Base-by-base conservation (phyloP, 2,888 invertebrate species). In the Lepidocyrtinus sp. region DNA sequence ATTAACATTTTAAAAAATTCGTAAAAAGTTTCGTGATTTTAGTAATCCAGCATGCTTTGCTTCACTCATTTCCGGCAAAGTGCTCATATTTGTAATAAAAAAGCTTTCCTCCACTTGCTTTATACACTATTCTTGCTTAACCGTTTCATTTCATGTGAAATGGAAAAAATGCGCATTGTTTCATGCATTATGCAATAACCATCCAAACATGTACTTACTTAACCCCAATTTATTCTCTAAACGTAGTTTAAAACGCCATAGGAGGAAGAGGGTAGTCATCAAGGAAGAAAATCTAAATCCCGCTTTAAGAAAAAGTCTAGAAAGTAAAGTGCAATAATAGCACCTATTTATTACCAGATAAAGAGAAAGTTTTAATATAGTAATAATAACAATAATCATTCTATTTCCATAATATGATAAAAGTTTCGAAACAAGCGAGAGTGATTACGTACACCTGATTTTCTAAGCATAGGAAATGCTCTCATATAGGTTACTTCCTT, bases 271-370 rank as follows among this genome's bases (percentile, higher is more conserved):
- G 5, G 17, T n/a, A n/a, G n/a, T n/a, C n/a, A n/a, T n/a, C n/a
- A n/a, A n/a, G n/a, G n/a, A n/a, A n/a, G n/a, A n/a, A n/a, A n/a
- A n/a, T n/a, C n/a, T n/a, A n/a, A n/a, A n/a, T n/a, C n/a, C n/a
- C n/a, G n/a, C n/a, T n/a, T n/a, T n/a, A n/a, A n/a, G n/a, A n/a
- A 17, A 50, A 12, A 50, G 50, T 50, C 17, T 50, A 2, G 17
- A 50, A 50, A 50, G 50, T n/a, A 12, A 50, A 50, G 17, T 17
- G 63, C 69, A n/a, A 50, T 63, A 63, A 63, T 63, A 72, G 25
- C 63, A 72, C 12, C 72, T 72, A 72, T 72, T 63, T 63, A 72
- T 72, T 72, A 63, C 72, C 27, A 15, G 62, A 25, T 61, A 50
- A 55, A 62, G 63, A 17, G 45, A 50, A 50, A 50, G 50, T 50